Conservation (phyloP, 1,140 invertebrate genomes). For the Drosophila prosaltans region DNA sequence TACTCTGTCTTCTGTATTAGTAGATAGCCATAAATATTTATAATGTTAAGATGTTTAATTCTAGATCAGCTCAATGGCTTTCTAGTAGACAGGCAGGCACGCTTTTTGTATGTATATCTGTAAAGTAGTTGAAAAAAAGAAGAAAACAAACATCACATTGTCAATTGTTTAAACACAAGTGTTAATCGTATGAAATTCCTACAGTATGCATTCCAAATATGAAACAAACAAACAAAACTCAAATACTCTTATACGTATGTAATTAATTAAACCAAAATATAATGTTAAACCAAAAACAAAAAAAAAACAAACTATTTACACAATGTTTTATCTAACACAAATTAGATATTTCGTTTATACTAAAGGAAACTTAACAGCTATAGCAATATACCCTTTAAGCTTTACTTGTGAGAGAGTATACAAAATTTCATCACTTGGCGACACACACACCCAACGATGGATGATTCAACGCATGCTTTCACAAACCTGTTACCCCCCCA, state of each 20-base stretch:
- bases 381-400: too few relatives aligned
- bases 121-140: conserved; percentile 29
- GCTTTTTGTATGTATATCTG: conserved; percentile 43
- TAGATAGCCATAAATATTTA: conserved; percentile 43
- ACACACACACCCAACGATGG: conserved; percentile 37
- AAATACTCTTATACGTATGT: conserved; percentile 65
- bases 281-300: conserved; percentile 51
- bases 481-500: conserved; percentile 38
- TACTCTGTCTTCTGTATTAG: conserved; percentile 61
- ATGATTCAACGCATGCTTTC: conserved; percentile 63
- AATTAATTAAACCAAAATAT: conserved; percentile 66
- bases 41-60: conserved; percentile 20
- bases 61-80: conserved; percentile 23
- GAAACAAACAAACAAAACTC: conserved; percentile 45
- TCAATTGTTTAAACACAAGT: conserved; percentile 66
- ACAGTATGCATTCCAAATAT: conserved; percentile 61
- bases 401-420: not conserved
- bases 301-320: not conserved
- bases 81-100: conserved; percentile 34
- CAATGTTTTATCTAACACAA: too few relatives aligned
- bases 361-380: too few relatives aligned
- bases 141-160: conserved; percentile 21
- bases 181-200: conserved; percentile 38
- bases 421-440: conserved; percentile 55
- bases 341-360: too few relatives aligned